A percentile compares a stretch with the other conserved stretches of the same genome.
Evolutionary conservation across 2,888 invertebrate species (phyloP).

Genomic region (Ectemnius lituratus): DNA sequence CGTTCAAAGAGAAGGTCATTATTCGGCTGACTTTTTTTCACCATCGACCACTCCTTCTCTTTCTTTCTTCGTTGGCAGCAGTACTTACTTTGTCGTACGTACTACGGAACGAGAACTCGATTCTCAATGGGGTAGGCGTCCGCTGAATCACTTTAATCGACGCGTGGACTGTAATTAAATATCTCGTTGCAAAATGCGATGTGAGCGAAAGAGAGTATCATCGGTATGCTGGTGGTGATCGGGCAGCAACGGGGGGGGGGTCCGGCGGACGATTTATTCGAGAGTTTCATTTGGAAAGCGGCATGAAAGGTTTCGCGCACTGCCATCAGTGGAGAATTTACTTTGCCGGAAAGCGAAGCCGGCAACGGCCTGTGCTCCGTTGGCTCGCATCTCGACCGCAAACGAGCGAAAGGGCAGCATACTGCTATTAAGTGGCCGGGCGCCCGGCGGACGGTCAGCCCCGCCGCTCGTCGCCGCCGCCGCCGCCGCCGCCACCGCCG

Average conservation of each 20-base stretch:
- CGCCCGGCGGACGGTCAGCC: constrained; percentile 23
- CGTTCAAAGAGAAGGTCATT: constrained; percentile 51
- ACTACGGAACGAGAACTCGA: constrained; percentile 6
- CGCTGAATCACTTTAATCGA: constrained; percentile 14
- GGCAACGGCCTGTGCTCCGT: constrained; percentile 9
- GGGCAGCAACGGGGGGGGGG: too few species aligned
- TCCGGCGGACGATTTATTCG: background rate
- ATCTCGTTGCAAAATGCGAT: background rate
- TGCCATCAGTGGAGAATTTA: background rate
- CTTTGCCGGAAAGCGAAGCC: constrained; percentile 12
- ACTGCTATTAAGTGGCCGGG: constrained; percentile 54
- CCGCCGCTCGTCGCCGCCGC: too few species aligned
- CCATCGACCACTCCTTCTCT: background rate
- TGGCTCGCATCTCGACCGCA: constrained; percentile 29
- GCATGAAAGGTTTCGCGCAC: constrained; percentile 1
- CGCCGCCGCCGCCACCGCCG: background rate
- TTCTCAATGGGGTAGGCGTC: constrained; percentile 1
- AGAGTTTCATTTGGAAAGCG: background rate
- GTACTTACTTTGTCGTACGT: constrained; percentile 20
- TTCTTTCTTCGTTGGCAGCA: background rate
- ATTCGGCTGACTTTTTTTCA: constrained; percentile 38
- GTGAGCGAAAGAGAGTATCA: too few species aligned
- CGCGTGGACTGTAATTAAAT: constrained; percentile 2
- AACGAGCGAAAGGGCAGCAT: constrained; percentile 43
- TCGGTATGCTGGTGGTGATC: too few species aligned